A percentile compares a stretch with the other conserved stretches of the same genome.
phyloP scores from a whole-genome alignment of 2,113 vertebrate species.

The Tragelaphus imberbis region DNA sequence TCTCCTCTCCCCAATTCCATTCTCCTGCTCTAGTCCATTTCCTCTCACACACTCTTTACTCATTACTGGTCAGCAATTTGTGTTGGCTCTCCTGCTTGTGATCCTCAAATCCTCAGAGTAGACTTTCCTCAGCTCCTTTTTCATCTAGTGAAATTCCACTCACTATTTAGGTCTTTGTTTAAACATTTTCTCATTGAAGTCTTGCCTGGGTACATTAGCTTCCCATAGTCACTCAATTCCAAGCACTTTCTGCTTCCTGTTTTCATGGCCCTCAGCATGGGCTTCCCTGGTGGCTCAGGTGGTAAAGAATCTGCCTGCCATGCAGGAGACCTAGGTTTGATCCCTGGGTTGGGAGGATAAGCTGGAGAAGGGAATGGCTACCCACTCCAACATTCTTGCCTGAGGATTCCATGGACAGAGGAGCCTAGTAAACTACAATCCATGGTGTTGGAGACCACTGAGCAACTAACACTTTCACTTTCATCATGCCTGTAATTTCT shows the following conservation, averaged over 20 bases:
- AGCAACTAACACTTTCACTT: background rate
- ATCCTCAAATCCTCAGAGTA: background rate
- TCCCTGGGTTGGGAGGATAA: background rate
- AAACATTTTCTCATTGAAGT: background rate
- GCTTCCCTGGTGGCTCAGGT: background rate
- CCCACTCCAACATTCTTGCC: background rate
- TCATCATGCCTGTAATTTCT: background rate
- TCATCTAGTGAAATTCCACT: background rate
- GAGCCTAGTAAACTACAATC: background rate
- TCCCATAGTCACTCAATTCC: background rate
- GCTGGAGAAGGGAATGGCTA: background rate
- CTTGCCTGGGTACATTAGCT: background rate
- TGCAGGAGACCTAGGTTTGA: background rate
- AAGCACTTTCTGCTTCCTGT: background rate
- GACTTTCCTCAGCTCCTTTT: background rate
- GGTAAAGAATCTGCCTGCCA: background rate
- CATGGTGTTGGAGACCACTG: background rate
- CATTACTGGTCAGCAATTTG: background rate
- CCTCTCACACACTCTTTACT: background rate
- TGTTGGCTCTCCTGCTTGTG: background rate
- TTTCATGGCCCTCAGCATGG: background rate
- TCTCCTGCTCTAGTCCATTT: background rate
- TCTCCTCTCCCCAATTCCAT: background rate
- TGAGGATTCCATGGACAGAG: background rate
- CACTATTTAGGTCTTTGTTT: background rate